Evolutionary conservation across 2,113 vertebrate species (phyloP).

Genomic region (Arizona elegans): DNA sequence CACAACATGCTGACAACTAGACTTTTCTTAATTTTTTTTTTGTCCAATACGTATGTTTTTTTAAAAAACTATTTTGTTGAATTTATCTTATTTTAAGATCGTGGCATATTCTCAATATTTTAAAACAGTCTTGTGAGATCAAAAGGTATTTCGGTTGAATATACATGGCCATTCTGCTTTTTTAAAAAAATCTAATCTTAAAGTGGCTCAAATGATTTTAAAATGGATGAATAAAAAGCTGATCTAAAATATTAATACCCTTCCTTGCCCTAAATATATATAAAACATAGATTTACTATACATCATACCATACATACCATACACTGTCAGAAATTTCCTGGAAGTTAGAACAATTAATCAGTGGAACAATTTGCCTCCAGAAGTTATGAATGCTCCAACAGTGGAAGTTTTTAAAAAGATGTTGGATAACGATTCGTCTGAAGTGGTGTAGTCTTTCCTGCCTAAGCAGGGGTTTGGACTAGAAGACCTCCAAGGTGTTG

Average conservation of each 20-base stretch:
- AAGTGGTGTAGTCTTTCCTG: too few relatives aligned
- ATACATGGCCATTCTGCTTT: not conserved
- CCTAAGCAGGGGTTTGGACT: too few relatives aligned
- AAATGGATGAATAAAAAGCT: not conserved
- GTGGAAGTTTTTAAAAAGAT: too few relatives aligned
- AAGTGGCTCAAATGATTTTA: not conserved
- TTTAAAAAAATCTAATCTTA: not conserved
- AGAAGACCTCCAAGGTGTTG: too few relatives aligned
- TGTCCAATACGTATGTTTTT: not conserved
- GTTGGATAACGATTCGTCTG: too few relatives aligned
- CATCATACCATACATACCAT: too few relatives aligned
- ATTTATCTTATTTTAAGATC: not conserved
- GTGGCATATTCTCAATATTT: not conserved
- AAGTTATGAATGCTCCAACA: too few relatives aligned
- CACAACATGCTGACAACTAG: not conserved
- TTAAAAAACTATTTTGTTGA: not conserved
- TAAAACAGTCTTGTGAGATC: not conserved
- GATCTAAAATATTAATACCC: not conserved
- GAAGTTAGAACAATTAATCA: too few relatives aligned
- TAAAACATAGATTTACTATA: not conserved
- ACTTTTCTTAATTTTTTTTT: not conserved
- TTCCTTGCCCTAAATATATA: not conserved
- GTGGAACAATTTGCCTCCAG: too few relatives aligned
- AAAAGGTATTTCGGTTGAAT: not conserved
- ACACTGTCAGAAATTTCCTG: too few relatives aligned